phyloP scores from a whole-genome alignment of 2,888 invertebrate genomes.

The Chrysolina oricalcia region DNA sequence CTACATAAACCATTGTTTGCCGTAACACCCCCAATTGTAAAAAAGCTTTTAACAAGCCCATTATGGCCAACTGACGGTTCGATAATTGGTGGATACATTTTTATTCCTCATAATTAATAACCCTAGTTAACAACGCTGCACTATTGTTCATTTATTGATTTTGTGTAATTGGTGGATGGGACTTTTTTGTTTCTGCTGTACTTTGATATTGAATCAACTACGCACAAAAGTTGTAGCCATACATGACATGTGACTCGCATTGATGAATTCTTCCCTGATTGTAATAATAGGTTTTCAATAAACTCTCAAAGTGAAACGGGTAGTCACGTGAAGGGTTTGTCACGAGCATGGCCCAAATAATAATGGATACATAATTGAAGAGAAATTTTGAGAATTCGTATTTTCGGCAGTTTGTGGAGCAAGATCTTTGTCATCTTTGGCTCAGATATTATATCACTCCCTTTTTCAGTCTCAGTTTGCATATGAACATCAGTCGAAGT shows the following conservation, averaged over 20 bases:
- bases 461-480: too few relatives aligned
- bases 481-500: too few relatives aligned
- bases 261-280: slow-evolving; percentile 13
- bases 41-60: slow-evolving; percentile 64
- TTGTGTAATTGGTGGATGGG: slow-evolving; percentile 49
- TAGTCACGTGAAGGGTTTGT: neutral
- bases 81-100: slow-evolving; percentile 61
- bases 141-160: slow-evolving; percentile 60
- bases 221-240: slow-evolving; percentile 27
- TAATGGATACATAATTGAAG: too few relatives aligned
- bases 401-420: too few relatives aligned
- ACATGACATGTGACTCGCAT: slow-evolving; percentile 13
- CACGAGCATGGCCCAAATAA: neutral
- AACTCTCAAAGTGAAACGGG: slow-evolving; percentile 10
- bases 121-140: slow-evolving; percentile 59
- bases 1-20: slow-evolving; percentile 59
- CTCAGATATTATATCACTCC: too few relatives aligned
- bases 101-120: slow-evolving; percentile 60
- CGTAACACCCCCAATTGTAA: slow-evolving; percentile 62
- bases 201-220: slow-evolving; percentile 36
- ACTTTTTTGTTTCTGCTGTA: slow-evolving; percentile 39
- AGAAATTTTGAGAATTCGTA: too few relatives aligned
- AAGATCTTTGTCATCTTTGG: too few relatives aligned
- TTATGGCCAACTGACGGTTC: slow-evolving; percentile 62
- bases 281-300: slow-evolving; percentile 17